A percentile compares a stretch with the other conserved stretches of the same genome.
Conservation (phyloP, 2,888 invertebrate genomes). For the Cordilura impudica region DNA sequence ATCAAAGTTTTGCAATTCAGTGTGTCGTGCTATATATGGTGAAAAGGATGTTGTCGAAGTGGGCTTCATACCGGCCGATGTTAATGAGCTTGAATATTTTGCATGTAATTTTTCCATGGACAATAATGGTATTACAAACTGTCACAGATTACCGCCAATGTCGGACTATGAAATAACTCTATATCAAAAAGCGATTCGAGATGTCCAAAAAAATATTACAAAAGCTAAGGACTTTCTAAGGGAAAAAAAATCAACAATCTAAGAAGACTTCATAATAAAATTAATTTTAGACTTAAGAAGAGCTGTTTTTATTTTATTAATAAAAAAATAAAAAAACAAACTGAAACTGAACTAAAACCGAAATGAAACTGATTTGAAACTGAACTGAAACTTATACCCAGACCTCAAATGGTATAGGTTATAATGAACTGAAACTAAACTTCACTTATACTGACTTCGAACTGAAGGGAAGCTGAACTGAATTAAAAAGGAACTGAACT, state of each 20-base stretch:
- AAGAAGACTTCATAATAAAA: not conserved
- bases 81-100: conserved; percentile 91
- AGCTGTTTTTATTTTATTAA: too few species aligned
- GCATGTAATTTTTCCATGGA: conserved; percentile 89
- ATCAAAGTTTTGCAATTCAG: conserved; percentile 89
- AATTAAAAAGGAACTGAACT: too few species aligned
- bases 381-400: too few species aligned
- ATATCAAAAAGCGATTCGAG: conserved; percentile 86
- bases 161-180: conserved; percentile 86
- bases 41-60: conserved; percentile 98
- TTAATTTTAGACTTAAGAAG: too few species aligned
- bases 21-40: conserved; percentile 89
- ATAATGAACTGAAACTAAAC: too few species aligned
- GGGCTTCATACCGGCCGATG: conserved; percentile 89
- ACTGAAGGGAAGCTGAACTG: too few species aligned
- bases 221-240: not conserved
- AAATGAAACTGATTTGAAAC: too few species aligned
- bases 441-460: too few species aligned
- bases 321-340: too few species aligned
- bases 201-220: not conserved
- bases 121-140: conserved; percentile 87
- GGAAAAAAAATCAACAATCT: not conserved
- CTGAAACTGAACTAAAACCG: too few species aligned
- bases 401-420: too few species aligned
- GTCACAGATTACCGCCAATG: conserved; percentile 91